Evolutionary conservation across 2,797 vertebrate species (phyloP).

Genomic region (Pantherophis vulpinus): DNA sequence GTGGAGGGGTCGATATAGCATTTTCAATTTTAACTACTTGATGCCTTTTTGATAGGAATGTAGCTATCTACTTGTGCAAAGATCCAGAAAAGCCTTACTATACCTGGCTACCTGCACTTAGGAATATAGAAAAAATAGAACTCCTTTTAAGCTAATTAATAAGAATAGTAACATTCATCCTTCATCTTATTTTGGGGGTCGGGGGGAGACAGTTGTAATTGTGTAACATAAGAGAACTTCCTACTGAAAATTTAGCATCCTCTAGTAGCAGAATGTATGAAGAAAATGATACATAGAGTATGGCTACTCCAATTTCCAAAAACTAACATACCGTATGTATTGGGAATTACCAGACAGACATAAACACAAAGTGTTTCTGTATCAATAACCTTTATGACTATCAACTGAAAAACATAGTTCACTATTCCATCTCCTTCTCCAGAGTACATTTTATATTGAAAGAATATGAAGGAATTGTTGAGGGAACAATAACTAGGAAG

Average conservation of each 20-base stretch:
- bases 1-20: no score
- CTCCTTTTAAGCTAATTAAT: background rate
- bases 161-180: background rate
- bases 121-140: background rate
- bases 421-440: background rate
- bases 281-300: background rate
- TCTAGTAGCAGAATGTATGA: background rate
- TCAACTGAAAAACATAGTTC: background rate
- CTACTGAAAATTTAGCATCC: background rate
- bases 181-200: background rate
- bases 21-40: no score
- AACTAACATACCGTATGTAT: background rate
- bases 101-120: background rate
- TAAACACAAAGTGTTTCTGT: background rate
- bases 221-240: background rate
- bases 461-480: background rate
- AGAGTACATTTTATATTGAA: background rate
- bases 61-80: no score
- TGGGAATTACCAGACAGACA: background rate
- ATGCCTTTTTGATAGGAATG: no score
- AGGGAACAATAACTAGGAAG: background rate
- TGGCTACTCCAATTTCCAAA: background rate
- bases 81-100: background rate
- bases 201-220: background rate
- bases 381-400: background rate